phyloP scores from a whole-genome alignment of 2,113 vertebrate species.

The Lontra canadensis region DNA sequence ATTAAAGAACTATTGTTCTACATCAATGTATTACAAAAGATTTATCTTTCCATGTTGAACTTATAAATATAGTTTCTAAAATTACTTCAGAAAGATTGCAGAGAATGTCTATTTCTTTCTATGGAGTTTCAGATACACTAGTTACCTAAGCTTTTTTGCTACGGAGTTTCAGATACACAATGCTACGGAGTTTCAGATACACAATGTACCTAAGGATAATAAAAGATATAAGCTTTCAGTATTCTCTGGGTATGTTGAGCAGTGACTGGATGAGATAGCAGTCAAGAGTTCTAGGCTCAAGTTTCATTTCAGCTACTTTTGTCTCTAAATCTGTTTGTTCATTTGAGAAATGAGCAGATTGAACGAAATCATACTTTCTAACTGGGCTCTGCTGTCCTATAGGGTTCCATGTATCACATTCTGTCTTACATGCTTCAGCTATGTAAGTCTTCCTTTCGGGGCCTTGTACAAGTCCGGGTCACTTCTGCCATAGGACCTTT shows the following conservation, averaged over 20 bases:
- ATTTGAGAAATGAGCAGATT: background rate
- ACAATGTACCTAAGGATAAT: slow-evolving; percentile 8
- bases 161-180: background rate
- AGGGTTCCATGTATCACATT: background rate
- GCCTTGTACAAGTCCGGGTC: background rate
- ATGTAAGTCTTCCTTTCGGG: background rate
- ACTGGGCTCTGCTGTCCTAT: background rate
- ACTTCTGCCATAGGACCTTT: background rate
- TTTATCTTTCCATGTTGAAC: background rate
- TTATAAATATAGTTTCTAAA: slow-evolving; percentile 18
- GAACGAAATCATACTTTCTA: background rate
- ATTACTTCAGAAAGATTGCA: slow-evolving; percentile 32
- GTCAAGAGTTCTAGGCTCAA: background rate
- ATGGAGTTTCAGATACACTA: background rate
- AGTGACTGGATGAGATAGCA: background rate
- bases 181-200: background rate
- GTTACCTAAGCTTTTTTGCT: background rate
- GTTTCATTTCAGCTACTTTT: background rate
- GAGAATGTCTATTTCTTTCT: slow-evolving; percentile 10
- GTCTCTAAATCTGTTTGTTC: slow-evolving; percentile 4
- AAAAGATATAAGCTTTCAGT: slow-evolving; percentile 35
- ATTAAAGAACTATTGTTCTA: slow-evolving; percentile 22
- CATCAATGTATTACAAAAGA: slow-evolving; percentile 1
- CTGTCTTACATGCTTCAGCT: background rate
- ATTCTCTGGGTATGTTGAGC: background rate